Evolutionary conservation across 92 coral and sea anemone genomes (phyloP).

Genomic region (Paragorgia papillata): DNA sequence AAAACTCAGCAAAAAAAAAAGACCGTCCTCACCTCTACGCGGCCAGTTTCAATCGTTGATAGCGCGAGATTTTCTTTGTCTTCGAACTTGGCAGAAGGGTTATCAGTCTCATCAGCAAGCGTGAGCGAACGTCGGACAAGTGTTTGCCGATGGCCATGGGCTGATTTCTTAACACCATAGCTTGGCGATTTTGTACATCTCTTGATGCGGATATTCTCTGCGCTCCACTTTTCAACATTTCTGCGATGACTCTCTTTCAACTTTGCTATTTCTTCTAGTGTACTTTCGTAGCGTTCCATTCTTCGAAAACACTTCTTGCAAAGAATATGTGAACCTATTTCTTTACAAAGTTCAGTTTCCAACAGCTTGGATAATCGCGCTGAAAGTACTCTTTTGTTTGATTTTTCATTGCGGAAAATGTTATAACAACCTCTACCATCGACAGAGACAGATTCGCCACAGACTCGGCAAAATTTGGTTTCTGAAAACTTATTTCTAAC

Average conservation of each 20-base stretch:
- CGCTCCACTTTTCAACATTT: constrained; percentile 23
- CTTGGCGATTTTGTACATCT: constrained; percentile 28
- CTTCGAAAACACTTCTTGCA: constrained; percentile 46
- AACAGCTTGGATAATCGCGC: constrained; percentile 12
- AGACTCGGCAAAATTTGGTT: constrained; percentile 17
- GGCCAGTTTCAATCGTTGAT: neutral
- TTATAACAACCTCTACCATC: constrained; percentile 33
- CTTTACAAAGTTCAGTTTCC: neutral
- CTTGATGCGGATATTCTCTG: constrained; percentile 11
- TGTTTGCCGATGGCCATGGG: neutral
- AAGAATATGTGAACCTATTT: constrained; percentile 14
- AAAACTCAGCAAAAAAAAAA: no score
- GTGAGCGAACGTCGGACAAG: no score
- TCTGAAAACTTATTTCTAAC: neutral
- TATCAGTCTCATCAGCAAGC: no score
- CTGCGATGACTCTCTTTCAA: constrained; percentile 15
- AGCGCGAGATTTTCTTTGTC: constrained; percentile 14
- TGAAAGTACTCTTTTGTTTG: constrained; percentile 18
- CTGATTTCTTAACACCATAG: constrained; percentile 10
- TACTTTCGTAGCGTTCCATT: constrained; percentile 29
- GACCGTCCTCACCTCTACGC: no score
- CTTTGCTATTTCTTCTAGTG: constrained; percentile 26
- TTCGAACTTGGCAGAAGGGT: neutral
- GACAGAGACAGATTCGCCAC: constrained; percentile 5
- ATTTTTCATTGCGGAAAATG: constrained; percentile 35